phyloP scores from a whole-genome alignment of 2,888 invertebrate species.

The Zhengitettix transpicula region DNA sequence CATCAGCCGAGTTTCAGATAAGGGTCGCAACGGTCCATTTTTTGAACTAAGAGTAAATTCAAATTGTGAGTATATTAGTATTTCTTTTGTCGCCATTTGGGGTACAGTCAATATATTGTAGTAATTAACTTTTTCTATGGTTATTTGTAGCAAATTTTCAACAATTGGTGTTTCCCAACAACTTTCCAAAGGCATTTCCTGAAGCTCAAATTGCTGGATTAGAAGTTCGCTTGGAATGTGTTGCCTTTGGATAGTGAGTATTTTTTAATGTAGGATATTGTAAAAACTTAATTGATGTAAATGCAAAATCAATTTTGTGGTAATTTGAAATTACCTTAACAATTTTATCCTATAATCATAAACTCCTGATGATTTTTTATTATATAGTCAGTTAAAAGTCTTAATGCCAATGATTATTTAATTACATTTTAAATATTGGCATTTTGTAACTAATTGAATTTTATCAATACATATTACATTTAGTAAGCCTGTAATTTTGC shows the following conservation, averaged over 20 bases:
- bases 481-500: too few species aligned
- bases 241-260: conserved; percentile 83
- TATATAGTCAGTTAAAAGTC: too few species aligned
- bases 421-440: too few species aligned
- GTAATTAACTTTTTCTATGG: background rate
- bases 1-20: conserved; percentile 70
- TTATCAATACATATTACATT: too few species aligned
- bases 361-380: too few species aligned
- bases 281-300: background rate
- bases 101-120: background rate
- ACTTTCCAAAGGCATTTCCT: conserved; percentile 90
- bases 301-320: background rate
- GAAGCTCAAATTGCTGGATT: conserved; percentile 82
- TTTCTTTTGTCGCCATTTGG: background rate
- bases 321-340: background rate
- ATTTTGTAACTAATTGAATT: too few species aligned
- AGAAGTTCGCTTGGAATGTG: conserved; percentile 82
- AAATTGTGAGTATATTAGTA: conserved; percentile 41
- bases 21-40: conserved; percentile 79
- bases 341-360: too few species aligned
- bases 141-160: conserved; percentile 55
- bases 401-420: too few species aligned
- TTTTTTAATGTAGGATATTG: background rate
- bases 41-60: conserved; percentile 67
- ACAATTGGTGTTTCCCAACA: conserved; percentile 80